A percentile compares a stretch with the other conserved stretches of the same genome.
Evolutionary conservation across 2,797 vertebrate genomes (phyloP).

Genomic region (Intellagama lesueurii): DNA sequence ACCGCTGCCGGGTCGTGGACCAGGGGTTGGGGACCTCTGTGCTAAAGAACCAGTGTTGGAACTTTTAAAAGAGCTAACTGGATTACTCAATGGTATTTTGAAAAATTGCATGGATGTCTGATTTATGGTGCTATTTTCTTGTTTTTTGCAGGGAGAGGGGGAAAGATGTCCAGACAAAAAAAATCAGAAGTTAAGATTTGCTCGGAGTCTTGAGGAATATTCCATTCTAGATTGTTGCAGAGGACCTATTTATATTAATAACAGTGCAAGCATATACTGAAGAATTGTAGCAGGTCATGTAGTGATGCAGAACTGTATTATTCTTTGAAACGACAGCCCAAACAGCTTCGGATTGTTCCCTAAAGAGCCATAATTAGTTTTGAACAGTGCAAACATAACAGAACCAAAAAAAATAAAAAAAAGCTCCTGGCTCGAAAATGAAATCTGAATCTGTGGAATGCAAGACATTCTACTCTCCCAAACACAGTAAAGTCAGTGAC

Average conservation of each 20-base stretch:
- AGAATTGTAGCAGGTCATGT: slow-evolving; percentile 20
- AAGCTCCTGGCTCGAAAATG: slow-evolving; percentile 47
- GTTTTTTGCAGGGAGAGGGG: not conserved
- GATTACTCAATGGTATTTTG: too few species aligned
- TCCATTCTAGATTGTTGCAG: not conserved
- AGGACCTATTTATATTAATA: not conserved
- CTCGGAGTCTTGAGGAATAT: not conserved
- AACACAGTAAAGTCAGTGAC: slow-evolving; percentile 46
- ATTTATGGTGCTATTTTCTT: not conserved
- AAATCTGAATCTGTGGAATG: slow-evolving; percentile 60
- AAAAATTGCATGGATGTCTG: not conserved
- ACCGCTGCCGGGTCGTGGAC: too few species aligned
- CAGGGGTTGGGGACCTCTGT: too few species aligned
- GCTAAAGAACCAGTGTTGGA: too few species aligned
- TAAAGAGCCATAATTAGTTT: slow-evolving; percentile 64
- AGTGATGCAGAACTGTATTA: slow-evolving; percentile 39
- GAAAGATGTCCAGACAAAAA: not conserved
- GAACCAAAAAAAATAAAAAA: slow-evolving; percentile 21
- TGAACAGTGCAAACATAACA: slow-evolving; percentile 59
- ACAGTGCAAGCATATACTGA: rapidly evolving
- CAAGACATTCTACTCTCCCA: slow-evolving; percentile 51
- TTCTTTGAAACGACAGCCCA: slow-evolving; percentile 50
- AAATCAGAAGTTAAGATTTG: not conserved
- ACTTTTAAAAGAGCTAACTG: too few species aligned
- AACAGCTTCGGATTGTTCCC: slow-evolving; percentile 63